These are phyloP conservation scores for Drosophila ezoana DNA, from an alignment of 2,888 invertebrate genomes.

Conservation along the genomic window DNA sequence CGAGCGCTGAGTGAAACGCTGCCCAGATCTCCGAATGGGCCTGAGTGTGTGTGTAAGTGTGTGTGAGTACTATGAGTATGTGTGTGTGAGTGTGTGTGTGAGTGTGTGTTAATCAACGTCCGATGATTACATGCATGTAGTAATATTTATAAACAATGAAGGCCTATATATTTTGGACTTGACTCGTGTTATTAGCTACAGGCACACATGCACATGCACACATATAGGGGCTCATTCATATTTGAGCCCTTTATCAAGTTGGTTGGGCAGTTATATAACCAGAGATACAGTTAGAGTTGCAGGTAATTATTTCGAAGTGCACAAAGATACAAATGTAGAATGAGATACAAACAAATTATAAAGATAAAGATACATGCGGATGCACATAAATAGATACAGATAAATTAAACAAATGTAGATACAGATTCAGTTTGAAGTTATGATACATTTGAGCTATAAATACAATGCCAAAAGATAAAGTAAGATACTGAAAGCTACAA, in stretches of 20 bases:
- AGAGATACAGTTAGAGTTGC: not conserved
- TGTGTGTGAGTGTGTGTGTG: not conserved
- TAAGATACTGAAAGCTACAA: no score
- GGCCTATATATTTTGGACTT: constrained; percentile 27
- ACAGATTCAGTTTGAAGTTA: no score
- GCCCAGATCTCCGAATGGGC: constrained; percentile 18
- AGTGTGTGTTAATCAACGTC: constrained; percentile 37
- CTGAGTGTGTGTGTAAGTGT: not conserved
- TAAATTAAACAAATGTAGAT: not conserved
- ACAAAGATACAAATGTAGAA: not conserved
- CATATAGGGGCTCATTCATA: not conserved
- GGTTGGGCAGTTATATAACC: not conserved
- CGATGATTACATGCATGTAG: constrained; percentile 46
- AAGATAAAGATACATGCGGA: not conserved
- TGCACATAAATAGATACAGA: not conserved
- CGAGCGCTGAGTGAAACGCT: constrained; percentile 12
- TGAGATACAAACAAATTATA: not conserved
- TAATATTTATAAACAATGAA: constrained; percentile 55
- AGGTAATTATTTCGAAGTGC: no score
- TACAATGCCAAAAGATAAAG: no score
- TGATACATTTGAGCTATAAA: no score
- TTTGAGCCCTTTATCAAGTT: not conserved
- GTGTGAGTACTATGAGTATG: not conserved
- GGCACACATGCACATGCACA: not conserved
- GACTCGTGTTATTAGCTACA: constrained; percentile 27